Evolutionary conservation across 2,888 invertebrate genomes (phyloP).

Genomic region (Platycnemis pennipes): DNA sequence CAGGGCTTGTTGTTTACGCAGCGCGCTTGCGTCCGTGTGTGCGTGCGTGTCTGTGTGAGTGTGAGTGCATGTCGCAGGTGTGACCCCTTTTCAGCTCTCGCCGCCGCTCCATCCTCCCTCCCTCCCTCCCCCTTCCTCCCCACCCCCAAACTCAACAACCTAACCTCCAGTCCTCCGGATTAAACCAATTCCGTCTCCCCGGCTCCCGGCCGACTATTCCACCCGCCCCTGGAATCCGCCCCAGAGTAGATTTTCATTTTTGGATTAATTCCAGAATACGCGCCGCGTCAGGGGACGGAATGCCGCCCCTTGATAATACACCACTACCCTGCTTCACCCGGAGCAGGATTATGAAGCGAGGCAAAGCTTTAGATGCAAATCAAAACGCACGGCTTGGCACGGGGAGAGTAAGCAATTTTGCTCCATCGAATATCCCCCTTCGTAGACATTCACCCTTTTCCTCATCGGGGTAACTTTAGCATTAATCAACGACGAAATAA

Average conservation of each 20-base stretch:
- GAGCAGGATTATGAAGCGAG: background rate
- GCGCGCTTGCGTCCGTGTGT: background rate
- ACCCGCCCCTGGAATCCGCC: background rate
- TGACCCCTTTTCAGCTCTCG: constrained; percentile 35
- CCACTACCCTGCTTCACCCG: background rate
- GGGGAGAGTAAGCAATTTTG: background rate
- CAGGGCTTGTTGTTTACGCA: constrained; percentile 20
- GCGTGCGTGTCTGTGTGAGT: no score
- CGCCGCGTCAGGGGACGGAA: background rate
- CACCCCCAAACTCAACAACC: background rate
- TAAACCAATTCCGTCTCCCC: background rate
- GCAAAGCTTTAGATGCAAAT: background rate
- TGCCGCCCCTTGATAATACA: background rate
- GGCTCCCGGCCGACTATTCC: background rate
- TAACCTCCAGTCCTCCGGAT: background rate
- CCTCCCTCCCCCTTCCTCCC: background rate
- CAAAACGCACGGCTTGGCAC: background rate
- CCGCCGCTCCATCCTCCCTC: background rate
- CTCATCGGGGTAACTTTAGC: background rate
- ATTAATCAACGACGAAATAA: background rate
- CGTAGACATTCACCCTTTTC: background rate
- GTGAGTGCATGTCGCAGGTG: constrained; percentile 40
- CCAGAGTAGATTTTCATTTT: constrained; percentile 30
- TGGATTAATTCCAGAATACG: constrained; percentile 37
- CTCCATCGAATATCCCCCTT: background rate